phyloP scores from a whole-genome alignment of 2,888 invertebrate species.

The Eilema caniola region DNA sequence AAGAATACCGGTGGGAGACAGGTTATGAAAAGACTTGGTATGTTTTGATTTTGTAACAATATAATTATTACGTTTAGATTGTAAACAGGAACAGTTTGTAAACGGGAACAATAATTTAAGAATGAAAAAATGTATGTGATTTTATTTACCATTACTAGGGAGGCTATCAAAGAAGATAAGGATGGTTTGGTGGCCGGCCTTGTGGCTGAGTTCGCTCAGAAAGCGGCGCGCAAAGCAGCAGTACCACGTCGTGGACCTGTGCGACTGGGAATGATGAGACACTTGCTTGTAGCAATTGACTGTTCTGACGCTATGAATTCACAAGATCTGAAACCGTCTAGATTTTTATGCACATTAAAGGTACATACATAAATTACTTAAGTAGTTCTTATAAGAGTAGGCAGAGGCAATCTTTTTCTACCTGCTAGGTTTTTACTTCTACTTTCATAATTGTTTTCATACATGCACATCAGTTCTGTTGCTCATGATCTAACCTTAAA shows the following conservation, averaged over 20 bases:
- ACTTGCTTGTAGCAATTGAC: constrained; percentile 96
- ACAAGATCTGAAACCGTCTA: constrained; percentile 97
- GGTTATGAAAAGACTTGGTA: constrained; percentile 98
- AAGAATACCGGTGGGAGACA: constrained; percentile 98
- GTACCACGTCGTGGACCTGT: constrained; percentile 91
- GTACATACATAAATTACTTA: constrained; percentile 77
- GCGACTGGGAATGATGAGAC: constrained; percentile 99
- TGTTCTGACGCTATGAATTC: constrained; percentile 97
- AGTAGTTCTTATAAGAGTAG: neutral
- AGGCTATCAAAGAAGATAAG: constrained; percentile 98
- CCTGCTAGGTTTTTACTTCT: neutral
- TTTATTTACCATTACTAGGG: constrained; percentile 86
- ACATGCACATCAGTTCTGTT: too few relatives aligned
- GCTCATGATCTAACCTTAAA: too few relatives aligned
- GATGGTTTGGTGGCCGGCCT: constrained; percentile 96
- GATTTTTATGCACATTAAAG: constrained; percentile 95
- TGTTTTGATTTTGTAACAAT: constrained; percentile 44
- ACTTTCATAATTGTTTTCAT: neutral
- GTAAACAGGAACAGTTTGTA: neutral
- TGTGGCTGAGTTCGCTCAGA: constrained; percentile 96
- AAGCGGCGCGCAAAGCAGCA: constrained; percentile 93
- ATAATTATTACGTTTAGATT: neutral
- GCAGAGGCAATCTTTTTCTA: neutral
- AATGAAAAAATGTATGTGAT: neutral
- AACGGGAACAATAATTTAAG: neutral